Evolutionary conservation across 2,113 vertebrate genomes (phyloP), one percentile per base, ranked within the genome.

Genomic region (Madoqua kirkii): DNA sequence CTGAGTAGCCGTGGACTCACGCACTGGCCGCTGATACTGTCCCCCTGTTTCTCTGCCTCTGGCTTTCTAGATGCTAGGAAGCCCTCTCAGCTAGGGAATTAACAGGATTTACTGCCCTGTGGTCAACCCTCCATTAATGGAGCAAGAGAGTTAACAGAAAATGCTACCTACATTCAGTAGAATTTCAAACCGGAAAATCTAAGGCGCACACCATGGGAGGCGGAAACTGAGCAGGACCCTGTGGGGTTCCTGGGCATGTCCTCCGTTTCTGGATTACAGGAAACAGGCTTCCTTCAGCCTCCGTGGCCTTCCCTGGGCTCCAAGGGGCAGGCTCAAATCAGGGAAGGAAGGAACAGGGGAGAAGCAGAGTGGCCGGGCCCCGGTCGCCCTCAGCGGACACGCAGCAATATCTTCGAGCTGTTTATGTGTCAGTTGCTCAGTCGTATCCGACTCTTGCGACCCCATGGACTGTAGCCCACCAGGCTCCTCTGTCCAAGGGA

Each of bases 11-110:
- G 0, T 3, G 9, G 16, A 36, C 13, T 12, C 27, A 19, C 2
- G 4, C 0, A 3, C 10, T 15, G 71, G 45, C 21, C 1, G 1
- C 6, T 17, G 33, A 82, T 12, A 6, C 33, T 9, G 43, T 31
- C 1, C 1, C 40, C 1, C 33, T 33, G 12, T 23, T 79, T 88
- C 91, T 45, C 87, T 84, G 13, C 36, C 48, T 59, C 5, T 29
- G 36, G 40, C 3, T 78, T 40, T 91, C 23, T 54, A 21, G 25
- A 91, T 78, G 23, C 21, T 29, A 7, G 50, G 9, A 85, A 40
- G 10, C 12, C 14, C 29, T 15, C n/a, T 92, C 1, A 4, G 54
- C 14, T 33, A 14, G 71, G 10, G 27, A 48, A 85, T 1, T 21
- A 17, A 74, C 3, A 33, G 29, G 40, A 87, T 45, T 50, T 81